These are phyloP conservation scores for Dasypogon diadema DNA, from an alignment of 2,888 invertebrate species.

Conservation along the genomic window DNA sequence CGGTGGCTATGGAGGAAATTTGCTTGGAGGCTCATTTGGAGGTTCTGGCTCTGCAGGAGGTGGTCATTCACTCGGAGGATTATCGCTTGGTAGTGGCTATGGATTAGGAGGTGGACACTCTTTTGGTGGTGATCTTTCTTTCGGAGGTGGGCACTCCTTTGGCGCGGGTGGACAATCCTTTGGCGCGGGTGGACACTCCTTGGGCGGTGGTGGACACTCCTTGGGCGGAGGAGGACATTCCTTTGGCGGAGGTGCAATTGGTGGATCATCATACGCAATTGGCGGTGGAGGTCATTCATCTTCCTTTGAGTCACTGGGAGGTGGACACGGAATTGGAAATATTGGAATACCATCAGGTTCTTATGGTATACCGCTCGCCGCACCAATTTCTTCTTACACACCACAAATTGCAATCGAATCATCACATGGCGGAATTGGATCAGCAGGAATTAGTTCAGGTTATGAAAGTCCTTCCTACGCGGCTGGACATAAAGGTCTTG, in stretches of 20 bases:
- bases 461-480: slow-evolving; percentile 63
- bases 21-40: slow-evolving; percentile 10
- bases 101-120: neutral
- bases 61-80: slow-evolving; percentile 34
- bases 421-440: slow-evolving; percentile 10
- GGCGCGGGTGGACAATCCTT: slow-evolving; percentile 9
- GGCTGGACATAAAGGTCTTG: slow-evolving; percentile 65
- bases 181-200: slow-evolving; percentile 53
- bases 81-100: slow-evolving; percentile 52
- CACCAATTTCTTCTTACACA: slow-evolving; percentile 28
- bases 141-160: slow-evolving; percentile 6
- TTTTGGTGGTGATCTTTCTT: slow-evolving; percentile 28
- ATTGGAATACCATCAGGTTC: slow-evolving; percentile 57
- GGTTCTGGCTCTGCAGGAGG: neutral
- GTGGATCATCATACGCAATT: slow-evolving; percentile 12
- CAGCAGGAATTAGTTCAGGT: slow-evolving; percentile 41
- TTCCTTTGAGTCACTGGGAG: slow-evolving; percentile 25
- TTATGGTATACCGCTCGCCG: slow-evolving; percentile 55
- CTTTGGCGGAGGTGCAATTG: neutral
- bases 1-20: neutral
- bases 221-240: slow-evolving; percentile 3
- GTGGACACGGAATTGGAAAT: slow-evolving; percentile 52
- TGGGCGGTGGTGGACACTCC: neutral
- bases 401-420: slow-evolving; percentile 10
- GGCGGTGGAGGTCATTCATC: slow-evolving; percentile 27